Percentiles rank a stretch among this genome's conserved stretches.
Conservation (phyloP, 2,888 invertebrate genomes). For the Fissipunctia ypsillon region DNA sequence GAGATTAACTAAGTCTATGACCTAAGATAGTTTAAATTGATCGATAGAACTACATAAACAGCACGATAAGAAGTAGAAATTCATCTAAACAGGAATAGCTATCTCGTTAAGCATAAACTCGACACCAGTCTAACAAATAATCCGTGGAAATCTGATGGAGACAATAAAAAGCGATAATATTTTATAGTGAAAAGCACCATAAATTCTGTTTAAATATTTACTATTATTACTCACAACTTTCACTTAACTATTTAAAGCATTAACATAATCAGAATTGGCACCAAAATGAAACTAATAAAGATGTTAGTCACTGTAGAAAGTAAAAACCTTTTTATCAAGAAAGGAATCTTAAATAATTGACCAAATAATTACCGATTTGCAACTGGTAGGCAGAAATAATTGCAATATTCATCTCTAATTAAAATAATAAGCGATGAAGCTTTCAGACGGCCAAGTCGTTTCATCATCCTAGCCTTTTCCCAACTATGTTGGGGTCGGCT, state of each 20-base stretch:
- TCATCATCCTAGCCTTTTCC: too few species aligned
- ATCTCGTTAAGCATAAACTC: slow-evolving; percentile 58
- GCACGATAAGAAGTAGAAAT: slow-evolving; percentile 69
- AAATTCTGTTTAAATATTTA: slow-evolving; percentile 80
- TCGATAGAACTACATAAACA: slow-evolving; percentile 70
- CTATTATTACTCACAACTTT: slow-evolving; percentile 86
- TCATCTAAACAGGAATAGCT: slow-evolving; percentile 68
- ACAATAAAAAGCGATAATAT: slow-evolving; percentile 64
- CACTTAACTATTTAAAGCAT: slow-evolving; percentile 87
- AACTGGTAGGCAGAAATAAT: slow-evolving; percentile 8
- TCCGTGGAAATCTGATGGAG: slow-evolving; percentile 50
- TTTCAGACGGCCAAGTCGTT: slow-evolving; percentile 19
- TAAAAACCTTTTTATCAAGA: neutral
- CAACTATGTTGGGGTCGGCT: too few species aligned
- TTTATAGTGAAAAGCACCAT: slow-evolving; percentile 84
- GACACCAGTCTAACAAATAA: slow-evolving; percentile 57
- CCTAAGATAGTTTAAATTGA: slow-evolving; percentile 67
- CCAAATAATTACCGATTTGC: slow-evolving; percentile 3
- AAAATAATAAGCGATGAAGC: slow-evolving; percentile 21
- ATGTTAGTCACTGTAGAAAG: slow-evolving; percentile 60
- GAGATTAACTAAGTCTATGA: slow-evolving; percentile 51
- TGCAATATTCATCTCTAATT: slow-evolving; percentile 21
- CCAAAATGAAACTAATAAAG: slow-evolving; percentile 78
- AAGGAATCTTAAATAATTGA: slow-evolving; percentile 33
- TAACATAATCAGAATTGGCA: slow-evolving; percentile 86